Base-by-base conservation (phyloP, 2,888 invertebrate genomes). In the Sphecodes monilicornis region DNA sequence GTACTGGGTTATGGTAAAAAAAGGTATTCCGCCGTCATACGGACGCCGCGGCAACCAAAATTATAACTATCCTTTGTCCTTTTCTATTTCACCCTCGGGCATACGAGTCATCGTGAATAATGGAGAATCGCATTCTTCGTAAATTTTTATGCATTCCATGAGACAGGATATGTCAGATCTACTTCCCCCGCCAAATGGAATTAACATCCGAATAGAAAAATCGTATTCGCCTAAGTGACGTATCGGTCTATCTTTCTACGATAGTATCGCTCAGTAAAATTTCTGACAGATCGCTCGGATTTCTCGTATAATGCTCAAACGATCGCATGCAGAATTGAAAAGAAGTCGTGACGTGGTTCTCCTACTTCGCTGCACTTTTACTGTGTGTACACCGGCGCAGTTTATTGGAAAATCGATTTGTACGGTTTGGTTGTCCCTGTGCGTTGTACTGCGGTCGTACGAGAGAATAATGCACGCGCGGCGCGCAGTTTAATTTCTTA, bases 141-240 rank as follows among this genome's bases (percentile, higher is more conserved):
- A 92, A 93, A 93, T 93, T 93, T 93, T 93, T 93, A 93, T 93
- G 92, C 91, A 89, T 90, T 86, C 91, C 90, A 82, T 85, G 90
- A 87, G 91, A 91, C 91, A 91, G 92, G 92, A 93, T 92, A 92
- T 91, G 89, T 92, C 90, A 16, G 50, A 10, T 8, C 3, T 22
- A 2, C 3, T 2, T 10, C 8, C 22, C 50, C 22, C 22, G 22
- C 6, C 8, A 8, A 22, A 50, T 22, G 18, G 50, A 8, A n/a
- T 54, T n/a, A n/a, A 54, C 54, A 54, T n/a, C 6, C 54, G n/a
- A 54, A 54, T 54, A 54, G n/a, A 10, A 54, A 11, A 1, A 54
- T 54, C 54, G 22, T n/a, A 10, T 50, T 50, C n/a, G 54, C 54
- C 8, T n/a, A n/a, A 54, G n/a, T 54, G 11, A 1, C 22, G 3